A percentile compares a stretch with the other conserved stretches of the same genome.
Conservation (phyloP, 2,113 vertebrate genomes). For the Podarcis cretensis region DNA sequence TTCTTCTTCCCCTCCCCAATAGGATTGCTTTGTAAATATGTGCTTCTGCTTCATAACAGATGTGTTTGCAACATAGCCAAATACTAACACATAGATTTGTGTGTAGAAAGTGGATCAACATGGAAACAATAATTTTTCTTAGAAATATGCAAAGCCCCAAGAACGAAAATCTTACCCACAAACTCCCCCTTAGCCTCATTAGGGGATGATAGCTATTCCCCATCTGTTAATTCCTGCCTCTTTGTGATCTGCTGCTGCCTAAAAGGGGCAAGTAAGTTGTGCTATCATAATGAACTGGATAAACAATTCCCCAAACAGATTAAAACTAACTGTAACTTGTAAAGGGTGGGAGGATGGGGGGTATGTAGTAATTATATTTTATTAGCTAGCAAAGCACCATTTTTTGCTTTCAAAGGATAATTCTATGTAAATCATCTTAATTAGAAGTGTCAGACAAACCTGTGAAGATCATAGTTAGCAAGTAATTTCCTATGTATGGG, state of each 20-base stretch:
- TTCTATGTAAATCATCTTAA: conserved; percentile 89
- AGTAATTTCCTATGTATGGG: conserved; percentile 84
- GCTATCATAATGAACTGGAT: conserved; percentile 83
- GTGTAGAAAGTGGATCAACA: not conserved
- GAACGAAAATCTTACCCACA: not conserved
- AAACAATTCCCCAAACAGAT: conserved; percentile 88
- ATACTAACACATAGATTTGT: not conserved
- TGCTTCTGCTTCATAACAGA: not conserved
- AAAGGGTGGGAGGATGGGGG: conserved; percentile 61
- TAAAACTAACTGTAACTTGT: conserved; percentile 87
- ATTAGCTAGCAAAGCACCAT: conserved; percentile 82
- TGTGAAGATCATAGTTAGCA: conserved; percentile 83
- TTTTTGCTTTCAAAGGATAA: conserved; percentile 88
- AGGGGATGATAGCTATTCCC: conserved; percentile 3
- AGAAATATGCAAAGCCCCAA: not conserved
- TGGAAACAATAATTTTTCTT: not conserved
- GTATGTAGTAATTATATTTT: conserved; percentile 82
- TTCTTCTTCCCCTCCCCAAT: not conserved
- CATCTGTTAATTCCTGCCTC: not conserved
- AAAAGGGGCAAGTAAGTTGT: conserved; percentile 72
- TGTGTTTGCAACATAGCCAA: not conserved
- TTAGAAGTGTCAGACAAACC: conserved; percentile 86
- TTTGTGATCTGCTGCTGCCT: conserved; percentile 25
- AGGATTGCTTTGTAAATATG: not conserved
- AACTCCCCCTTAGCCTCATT: rapidly evolving